Percentiles rank a stretch among this genome's conserved stretches.
These are phyloP conservation scores for Micrasema longulum DNA, from an alignment of 1,140 invertebrate genomes.

Conservation along the genomic window DNA sequence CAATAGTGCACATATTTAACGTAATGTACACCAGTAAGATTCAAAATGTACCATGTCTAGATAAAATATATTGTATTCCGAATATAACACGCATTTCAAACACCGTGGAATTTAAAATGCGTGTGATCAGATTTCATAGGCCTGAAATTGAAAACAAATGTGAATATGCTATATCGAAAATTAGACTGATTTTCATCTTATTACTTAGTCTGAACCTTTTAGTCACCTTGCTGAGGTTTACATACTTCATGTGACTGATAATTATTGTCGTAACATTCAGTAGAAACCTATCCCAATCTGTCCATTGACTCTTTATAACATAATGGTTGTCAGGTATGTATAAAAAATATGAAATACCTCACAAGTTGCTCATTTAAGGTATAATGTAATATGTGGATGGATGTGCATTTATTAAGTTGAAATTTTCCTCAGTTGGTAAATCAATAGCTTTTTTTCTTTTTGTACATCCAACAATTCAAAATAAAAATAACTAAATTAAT, in stretches of 20 bases:
- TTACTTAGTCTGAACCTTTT: slow-evolving; percentile 44
- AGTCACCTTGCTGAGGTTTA: slow-evolving; percentile 27
- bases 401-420: slow-evolving; percentile 37
- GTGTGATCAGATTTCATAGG: slow-evolving; percentile 21
- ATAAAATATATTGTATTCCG: not conserved
- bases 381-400: slow-evolving; percentile 39
- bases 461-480: slow-evolving; percentile 48
- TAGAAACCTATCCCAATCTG: slow-evolving; percentile 42
- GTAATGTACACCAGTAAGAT: too few relatives aligned
- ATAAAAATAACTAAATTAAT: slow-evolving; percentile 5
- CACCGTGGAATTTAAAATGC: not conserved
- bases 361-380: slow-evolving; percentile 52
- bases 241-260: slow-evolving; percentile 50
- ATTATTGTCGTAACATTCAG: slow-evolving; percentile 34
- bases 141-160: slow-evolving; percentile 26
- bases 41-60: not conserved
- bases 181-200: slow-evolving; percentile 53
- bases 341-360: slow-evolving; percentile 48
- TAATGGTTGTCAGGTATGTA: slow-evolving; percentile 42
- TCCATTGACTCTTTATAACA: slow-evolving; percentile 44
- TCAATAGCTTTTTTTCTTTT: slow-evolving; percentile 47
- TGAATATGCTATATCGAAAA: slow-evolving; percentile 51
- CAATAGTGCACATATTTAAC: too few relatives aligned
- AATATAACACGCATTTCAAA: slow-evolving; percentile 10
- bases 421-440: slow-evolving; percentile 39